Percentiles rank a stretch among this genome's conserved stretches.
Conservation (phyloP, 2,888 invertebrate species). For the Conomelus anceps region DNA sequence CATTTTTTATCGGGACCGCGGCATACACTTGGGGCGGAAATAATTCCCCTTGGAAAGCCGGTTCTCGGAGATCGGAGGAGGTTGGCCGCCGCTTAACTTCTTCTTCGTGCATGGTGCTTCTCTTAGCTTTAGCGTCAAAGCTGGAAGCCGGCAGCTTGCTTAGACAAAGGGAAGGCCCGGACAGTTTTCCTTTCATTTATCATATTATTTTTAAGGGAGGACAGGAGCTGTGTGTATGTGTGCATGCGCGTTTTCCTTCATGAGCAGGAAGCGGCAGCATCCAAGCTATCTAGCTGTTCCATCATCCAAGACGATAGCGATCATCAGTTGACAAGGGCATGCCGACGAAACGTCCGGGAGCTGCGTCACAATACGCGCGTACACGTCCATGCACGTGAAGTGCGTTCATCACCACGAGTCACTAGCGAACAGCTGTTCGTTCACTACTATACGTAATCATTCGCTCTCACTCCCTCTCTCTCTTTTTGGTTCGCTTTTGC, state of each 20-base stretch:
- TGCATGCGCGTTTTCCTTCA: neutral
- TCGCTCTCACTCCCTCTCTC: neutral
- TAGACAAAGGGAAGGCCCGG: neutral
- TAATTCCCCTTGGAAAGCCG: neutral
- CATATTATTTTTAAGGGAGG: neutral
- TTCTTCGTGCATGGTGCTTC: neutral
- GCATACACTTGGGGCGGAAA: neutral
- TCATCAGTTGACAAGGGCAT: neutral
- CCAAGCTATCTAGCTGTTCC: neutral
- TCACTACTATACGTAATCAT: neutral
- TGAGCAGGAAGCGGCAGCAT: neutral
- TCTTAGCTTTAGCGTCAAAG: neutral
- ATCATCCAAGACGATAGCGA: neutral
- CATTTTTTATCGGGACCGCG: neutral
- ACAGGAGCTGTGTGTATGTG: neutral
- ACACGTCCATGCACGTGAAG: too few relatives aligned
- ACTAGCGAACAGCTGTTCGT: neutral
- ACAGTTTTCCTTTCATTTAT: neutral
- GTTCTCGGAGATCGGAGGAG: neutral
- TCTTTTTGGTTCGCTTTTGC: neutral
- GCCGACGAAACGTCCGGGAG: neutral
- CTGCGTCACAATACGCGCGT: neutral
- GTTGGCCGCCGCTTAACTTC: neutral
- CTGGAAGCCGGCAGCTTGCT: too few relatives aligned
- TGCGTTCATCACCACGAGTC: neutral